A percentile compares a stretch with the other conserved stretches of the same genome.
Conservation (phyloP, 2,113 vertebrate species). For the Takifugu flavidus region DNA sequence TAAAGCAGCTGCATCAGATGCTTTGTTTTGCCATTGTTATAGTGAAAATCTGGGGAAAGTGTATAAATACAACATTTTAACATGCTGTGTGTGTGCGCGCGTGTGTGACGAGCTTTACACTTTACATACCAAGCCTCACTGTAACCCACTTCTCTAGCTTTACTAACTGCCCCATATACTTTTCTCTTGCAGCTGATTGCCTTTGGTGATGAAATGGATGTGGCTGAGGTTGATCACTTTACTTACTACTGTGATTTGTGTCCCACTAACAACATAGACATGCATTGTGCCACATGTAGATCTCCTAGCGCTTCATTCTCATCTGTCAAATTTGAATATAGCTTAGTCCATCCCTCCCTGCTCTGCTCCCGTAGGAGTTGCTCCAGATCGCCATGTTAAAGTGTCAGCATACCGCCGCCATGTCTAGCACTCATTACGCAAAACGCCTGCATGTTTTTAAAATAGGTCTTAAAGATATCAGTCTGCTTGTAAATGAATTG, state of each 20-base stretch:
- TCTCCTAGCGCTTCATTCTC: conserved; percentile 22
- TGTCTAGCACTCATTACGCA: conserved; percentile 38
- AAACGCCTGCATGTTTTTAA: conserved; percentile 8
- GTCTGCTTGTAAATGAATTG: neutral
- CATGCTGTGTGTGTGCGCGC: conserved; percentile 4
- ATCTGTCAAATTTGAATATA: conserved; percentile 30
- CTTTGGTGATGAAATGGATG: conserved; percentile 96
- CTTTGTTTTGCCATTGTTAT: neutral
- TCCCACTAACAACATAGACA: conserved; percentile 45
- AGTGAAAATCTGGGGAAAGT: neutral
- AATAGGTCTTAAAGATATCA: neutral
- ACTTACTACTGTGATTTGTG: conserved; percentile 63
- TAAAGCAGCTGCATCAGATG: neutral
- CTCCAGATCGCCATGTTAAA: conserved; percentile 15
- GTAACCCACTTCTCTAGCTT: conserved; percentile 32
- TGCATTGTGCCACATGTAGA: conserved; percentile 41
- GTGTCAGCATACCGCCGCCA: conserved; percentile 12
- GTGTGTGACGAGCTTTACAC: conserved; percentile 17
- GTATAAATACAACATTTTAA: neutral
- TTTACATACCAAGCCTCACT: conserved; percentile 23
- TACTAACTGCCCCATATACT: conserved; percentile 74
- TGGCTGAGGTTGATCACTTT: conserved; percentile 93
- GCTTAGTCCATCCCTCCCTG: conserved; percentile 34
- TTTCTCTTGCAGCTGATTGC: conserved; percentile 90
- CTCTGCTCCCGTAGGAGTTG: conserved; percentile 8